phyloP scores from a whole-genome alignment of 2,888 invertebrate species.

The Nasonia oneida region DNA sequence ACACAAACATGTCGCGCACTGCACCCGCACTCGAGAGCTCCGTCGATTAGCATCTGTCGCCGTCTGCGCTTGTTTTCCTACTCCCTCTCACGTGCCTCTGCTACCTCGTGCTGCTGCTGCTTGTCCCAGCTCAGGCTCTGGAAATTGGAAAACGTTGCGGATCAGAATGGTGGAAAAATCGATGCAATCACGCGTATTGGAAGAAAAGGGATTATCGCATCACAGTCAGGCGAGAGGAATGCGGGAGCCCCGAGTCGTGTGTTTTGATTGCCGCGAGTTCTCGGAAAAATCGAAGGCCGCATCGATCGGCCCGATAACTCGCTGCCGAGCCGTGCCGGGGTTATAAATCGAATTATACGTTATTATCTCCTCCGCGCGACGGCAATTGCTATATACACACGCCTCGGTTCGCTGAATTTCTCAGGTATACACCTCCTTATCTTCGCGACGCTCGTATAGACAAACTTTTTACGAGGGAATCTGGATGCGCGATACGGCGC shows the following conservation, averaged over 20 bases:
- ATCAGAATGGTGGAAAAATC: neutral
- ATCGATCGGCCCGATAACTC: slow-evolving; percentile 27
- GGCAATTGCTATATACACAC: neutral
- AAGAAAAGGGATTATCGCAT: neutral
- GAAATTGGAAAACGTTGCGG: neutral
- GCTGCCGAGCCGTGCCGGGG: neutral
- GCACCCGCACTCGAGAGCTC: slow-evolving; percentile 34
- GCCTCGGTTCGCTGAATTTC: neutral
- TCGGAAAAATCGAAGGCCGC: neutral
- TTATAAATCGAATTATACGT: slow-evolving; percentile 23
- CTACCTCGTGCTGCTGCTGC: neutral
- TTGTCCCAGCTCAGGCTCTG: neutral
- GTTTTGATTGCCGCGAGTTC: neutral
- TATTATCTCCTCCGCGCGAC: slow-evolving; percentile 14
- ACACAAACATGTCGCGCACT: slow-evolving; percentile 53
- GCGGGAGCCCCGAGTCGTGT: neutral
- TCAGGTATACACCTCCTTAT: slow-evolving; percentile 2
- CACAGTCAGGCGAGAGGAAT: slow-evolving; percentile 1
- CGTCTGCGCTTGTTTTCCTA: neutral
- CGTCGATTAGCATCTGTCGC: neutral
- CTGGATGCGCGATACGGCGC: neutral
- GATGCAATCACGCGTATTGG: neutral
- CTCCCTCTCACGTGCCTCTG: neutral
- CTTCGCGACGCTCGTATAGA: neutral
- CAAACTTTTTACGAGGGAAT: neutral